Evolutionary conservation across 2,797 vertebrate species (phyloP), one percentile per base, ranked within the genome.

Genomic region (Gymnothorax javanicus): DNA sequence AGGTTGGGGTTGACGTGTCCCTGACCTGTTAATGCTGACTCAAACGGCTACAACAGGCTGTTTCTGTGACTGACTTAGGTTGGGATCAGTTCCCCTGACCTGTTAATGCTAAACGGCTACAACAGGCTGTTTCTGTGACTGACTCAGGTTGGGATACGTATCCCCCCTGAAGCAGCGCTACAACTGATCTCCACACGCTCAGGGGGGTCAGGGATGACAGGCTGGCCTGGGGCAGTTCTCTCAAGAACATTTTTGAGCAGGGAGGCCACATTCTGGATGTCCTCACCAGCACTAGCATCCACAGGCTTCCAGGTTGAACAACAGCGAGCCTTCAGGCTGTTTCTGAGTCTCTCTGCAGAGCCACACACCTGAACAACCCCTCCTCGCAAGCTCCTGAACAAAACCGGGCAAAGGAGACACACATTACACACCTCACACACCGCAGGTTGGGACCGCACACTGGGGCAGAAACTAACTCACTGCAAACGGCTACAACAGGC

Each of bases 231-330:
- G 96, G 97, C 15, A 98, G 91, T 88, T 97, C 96, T 86, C 96
- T 94, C 54, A 98, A 88, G 91, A 97, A 97, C 54, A 96, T 94
- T 91, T n/a, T 97, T 98, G 67, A 97, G 93, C 25, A 97, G 94
- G 2, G 96, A 95, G n/a, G 96, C 95, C 77, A 96, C 94, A 8
- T 94, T 95, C 84, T 95, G 90, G 83, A 97, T 91, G 62, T 97
- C 96, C 52, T 91, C 94, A 69, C 94, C 95, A 0, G 85, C 89
- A 84, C 93, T 77, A 84, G 97, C 92, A 75, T 96, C 94, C 87
- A 97, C 92, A 82, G 86, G 85, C 88, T 96, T 94, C 23, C 96
- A 96, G 25, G n/a, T n/a, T 59, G 25, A 87, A 97, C 95, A n/a
- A 91, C 96, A 97, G 71, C 93, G 94, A 92, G 93, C 88, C 88